Evolutionary conservation across 2,797 vertebrate genomes (phyloP).

Genomic region (Siniperca scherzeri): DNA sequence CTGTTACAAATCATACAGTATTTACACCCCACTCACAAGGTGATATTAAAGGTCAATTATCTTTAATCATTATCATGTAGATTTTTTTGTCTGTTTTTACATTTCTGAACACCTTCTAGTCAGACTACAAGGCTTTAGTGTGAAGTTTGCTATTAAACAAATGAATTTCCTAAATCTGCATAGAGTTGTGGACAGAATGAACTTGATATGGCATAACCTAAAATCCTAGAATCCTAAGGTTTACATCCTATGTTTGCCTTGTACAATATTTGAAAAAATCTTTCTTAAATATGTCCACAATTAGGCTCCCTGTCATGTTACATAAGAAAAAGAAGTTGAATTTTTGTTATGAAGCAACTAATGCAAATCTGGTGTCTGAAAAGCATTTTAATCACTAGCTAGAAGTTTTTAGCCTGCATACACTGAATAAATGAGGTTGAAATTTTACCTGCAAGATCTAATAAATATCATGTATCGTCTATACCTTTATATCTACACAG

Average conservation of each 20-base stretch:
- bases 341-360: not conserved
- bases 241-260: not conserved
- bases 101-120: constrained; percentile 17
- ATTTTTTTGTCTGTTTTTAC: constrained; percentile 42
- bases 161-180: not conserved
- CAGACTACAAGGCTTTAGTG: constrained; percentile 7
- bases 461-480: not conserved
- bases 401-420: not conserved
- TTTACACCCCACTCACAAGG: constrained; percentile 51
- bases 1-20: constrained; percentile 65
- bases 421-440: constrained; percentile 14
- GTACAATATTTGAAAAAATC: not conserved
- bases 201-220: not conserved
- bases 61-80: constrained; percentile 15
- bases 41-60: constrained; percentile 54
- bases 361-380: constrained; percentile 5
- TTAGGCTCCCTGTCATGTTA: not conserved
- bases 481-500: not conserved
- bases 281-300: not conserved
- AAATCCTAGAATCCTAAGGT: not conserved
- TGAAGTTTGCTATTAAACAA: constrained; percentile 8
- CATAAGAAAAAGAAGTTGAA: not conserved
- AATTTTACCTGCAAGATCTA: constrained; percentile 13
- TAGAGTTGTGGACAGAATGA: constrained; percentile 2
- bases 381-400: not conserved